Base-by-base conservation (phyloP, 2,888 invertebrate genomes). In the Bellardia bayeri region DNA sequence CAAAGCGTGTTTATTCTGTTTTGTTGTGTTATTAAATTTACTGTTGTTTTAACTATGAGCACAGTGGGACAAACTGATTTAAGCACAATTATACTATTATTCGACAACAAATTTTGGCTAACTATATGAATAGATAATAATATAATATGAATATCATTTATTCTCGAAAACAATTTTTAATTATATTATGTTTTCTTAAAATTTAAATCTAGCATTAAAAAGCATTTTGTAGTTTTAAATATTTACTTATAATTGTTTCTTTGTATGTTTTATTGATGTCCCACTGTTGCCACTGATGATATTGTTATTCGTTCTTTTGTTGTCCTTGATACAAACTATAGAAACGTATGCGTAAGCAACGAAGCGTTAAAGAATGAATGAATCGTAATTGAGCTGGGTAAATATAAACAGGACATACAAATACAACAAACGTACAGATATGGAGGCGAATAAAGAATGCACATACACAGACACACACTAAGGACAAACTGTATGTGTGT, bases 291-390 rank as follows among this genome's bases (percentile, higher is more conserved):
- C 14, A 40, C 37, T 75, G 40, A 56, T 37, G 16, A 14, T 49
- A 74, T 8, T 37, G 64, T 64, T 16, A 56, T 54, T 33, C 3
- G 23, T 33, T 68, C 45, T 68, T 23, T 40, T 63, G 45, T 75
- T 79, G 51, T 40, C 54, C 23, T 40, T 45, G 37, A 23, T 63
- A 63, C 8, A 42, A 63, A 68, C 83, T 16, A 83, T 80, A 68
- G 23, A 76, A 76, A 72, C 75, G 76, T 63, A 82, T 78, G 81
- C 69, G 51, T 75, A 87, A 82, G 82, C 88, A 88, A 78, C 83
- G 84, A 87, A 85, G 85, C 88, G 83, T 82, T 61, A 82, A 80
- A 85, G 75, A 82, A 81, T 83, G 81, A 83, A 83, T 86, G 83
- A 71, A 86, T 74, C 72, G 86, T 82, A 82, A 82, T 86, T 82